These are phyloP conservation scores for Aspiorhynchus laticeps DNA, from an alignment of 2,113 vertebrate species.

Conservation along the genomic window DNA sequence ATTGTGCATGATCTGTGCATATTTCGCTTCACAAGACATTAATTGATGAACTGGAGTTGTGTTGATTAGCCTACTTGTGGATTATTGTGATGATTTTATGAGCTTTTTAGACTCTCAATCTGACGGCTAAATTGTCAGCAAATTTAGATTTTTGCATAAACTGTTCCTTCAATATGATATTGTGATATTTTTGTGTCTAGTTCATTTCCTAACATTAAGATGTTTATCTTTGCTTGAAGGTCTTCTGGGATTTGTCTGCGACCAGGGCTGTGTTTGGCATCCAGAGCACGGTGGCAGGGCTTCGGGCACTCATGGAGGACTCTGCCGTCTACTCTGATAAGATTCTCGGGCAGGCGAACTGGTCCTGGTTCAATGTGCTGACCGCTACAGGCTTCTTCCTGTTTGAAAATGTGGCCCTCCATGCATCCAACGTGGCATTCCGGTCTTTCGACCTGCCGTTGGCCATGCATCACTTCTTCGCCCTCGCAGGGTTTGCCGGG, in stretches of 20 bases:
- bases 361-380: slow-evolving; percentile 91
- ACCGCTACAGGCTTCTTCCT: slow-evolving; percentile 91
- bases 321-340: slow-evolving; percentile 78
- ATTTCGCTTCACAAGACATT: no score
- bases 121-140: no score
- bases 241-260: slow-evolving; percentile 93
- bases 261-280: slow-evolving; percentile 88
- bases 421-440: slow-evolving; percentile 80
- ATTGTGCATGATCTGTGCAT: no score
- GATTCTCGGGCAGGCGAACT: slow-evolving; percentile 83
- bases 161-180: background rate
- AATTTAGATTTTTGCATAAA: no score
- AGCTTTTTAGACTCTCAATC: no score
- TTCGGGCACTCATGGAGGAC: slow-evolving; percentile 85
- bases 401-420: slow-evolving; percentile 91
- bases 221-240: slow-evolving; percentile 50
- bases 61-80: no score
- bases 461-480: slow-evolving; percentile 88
- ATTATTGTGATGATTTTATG: no score
- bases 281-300: slow-evolving; percentile 82
- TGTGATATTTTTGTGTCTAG: background rate
- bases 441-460: slow-evolving; percentile 84
- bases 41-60: no score
- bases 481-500: slow-evolving; percentile 83
- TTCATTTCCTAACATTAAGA: background rate